Conservation (phyloP, 2,797 vertebrate species). For the Florisuga fusca region DNA sequence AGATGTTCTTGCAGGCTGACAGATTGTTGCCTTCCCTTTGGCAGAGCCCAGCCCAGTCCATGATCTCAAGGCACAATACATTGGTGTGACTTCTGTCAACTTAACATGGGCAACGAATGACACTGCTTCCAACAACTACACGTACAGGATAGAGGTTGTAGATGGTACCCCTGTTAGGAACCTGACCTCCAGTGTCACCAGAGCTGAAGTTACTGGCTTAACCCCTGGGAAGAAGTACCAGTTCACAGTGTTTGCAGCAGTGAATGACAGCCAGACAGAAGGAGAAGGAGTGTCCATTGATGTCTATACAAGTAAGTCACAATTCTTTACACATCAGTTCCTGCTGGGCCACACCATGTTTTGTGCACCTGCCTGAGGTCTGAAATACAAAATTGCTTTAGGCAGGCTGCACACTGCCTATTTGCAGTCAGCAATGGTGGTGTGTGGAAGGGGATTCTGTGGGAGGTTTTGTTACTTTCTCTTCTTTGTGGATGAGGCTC, state of each 20-base stretch:
- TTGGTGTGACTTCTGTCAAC: neutral
- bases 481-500: rapidly evolving
- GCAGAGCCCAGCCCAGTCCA: neutral
- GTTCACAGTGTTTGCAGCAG: slow-evolving; percentile 64
- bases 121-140: neutral
- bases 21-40: neutral
- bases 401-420: rapidly evolving
- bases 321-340: rapidly evolving
- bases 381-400: rapidly evolving
- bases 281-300: neutral
- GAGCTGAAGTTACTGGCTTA: neutral
- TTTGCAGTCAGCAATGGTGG: neutral
- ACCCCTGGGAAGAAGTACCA: slow-evolving; percentile 17
- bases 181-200: rapidly evolving
- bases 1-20: neutral
- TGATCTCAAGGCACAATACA: neutral
- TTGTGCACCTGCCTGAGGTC: rapidly evolving
- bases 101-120: neutral
- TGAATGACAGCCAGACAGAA: neutral
- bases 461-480: neutral
- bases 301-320: slow-evolving; percentile 1
- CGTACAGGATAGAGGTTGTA: neutral
- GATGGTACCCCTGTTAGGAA: neutral
- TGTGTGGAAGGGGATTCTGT: neutral
- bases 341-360: rapidly evolving